These are phyloP conservation scores for Halcyon malimbica DNA, from an alignment of 2,113 vertebrate species.

Conservation along the genomic window DNA sequence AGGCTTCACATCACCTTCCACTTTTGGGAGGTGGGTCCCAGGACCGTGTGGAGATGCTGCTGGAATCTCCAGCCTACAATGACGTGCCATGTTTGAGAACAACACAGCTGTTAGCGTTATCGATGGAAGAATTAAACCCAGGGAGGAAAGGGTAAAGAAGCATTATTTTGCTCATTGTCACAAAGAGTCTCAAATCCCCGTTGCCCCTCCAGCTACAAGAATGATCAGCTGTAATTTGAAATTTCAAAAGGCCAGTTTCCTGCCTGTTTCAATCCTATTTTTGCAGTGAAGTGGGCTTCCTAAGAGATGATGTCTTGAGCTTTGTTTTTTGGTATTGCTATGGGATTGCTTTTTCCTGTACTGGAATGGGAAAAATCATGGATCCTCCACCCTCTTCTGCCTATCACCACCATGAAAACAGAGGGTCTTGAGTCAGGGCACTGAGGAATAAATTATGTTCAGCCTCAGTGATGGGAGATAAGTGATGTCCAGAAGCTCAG, in stretches of 20 bases:
- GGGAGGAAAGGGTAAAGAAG: background rate
- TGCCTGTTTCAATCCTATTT: background rate
- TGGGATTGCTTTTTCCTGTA: background rate
- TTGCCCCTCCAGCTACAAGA: background rate
- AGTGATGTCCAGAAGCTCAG: background rate
- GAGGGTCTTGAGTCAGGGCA: background rate
- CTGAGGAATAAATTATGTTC: background rate
- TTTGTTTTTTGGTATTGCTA: background rate
- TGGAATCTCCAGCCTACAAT: background rate
- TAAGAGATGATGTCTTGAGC: background rate
- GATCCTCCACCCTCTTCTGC: background rate
- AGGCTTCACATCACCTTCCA: background rate
- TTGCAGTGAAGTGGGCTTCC: background rate
- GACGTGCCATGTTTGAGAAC: background rate
- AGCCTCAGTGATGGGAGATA: background rate
- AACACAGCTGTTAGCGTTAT: accelerated
- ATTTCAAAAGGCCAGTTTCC: background rate
- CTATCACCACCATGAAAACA: background rate
- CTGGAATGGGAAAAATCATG: background rate
- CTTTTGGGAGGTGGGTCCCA: background rate
- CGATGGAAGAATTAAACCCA: background rate
- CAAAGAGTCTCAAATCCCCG: background rate
- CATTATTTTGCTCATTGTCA: background rate
- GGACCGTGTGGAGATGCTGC: accelerated
- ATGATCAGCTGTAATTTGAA: background rate